phyloP scores from a whole-genome alignment of 2,113 vertebrate species.

The Amphilophus citrinellus region DNA sequence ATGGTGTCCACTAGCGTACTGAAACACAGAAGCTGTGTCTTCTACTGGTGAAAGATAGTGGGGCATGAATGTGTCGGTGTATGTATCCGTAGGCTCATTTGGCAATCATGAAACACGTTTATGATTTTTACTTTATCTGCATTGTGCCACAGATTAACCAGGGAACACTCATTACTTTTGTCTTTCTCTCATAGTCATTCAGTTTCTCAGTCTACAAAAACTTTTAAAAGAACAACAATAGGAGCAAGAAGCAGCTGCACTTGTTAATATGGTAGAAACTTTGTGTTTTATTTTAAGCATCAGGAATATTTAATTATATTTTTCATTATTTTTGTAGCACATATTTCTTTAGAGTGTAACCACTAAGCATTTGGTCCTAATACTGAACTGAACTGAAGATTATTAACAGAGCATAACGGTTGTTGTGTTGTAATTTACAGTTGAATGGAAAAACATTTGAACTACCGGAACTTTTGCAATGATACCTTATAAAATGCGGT shows the following conservation, averaged over 20 bases:
- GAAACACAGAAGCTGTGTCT: background rate
- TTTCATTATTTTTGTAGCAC: background rate
- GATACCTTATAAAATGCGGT: background rate
- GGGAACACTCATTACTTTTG: background rate
- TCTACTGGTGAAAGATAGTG: background rate
- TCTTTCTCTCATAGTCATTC: background rate
- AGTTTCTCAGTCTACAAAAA: background rate
- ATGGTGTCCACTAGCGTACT: constrained; percentile 68
- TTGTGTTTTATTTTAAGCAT: background rate
- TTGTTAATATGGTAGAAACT: background rate
- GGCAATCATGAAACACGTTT: constrained; percentile 29
- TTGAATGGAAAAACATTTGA: too few relatives aligned
- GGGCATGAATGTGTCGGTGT: background rate
- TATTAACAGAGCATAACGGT: background rate
- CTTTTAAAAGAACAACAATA: background rate
- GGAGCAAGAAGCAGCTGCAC: background rate
- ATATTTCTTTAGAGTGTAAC: background rate
- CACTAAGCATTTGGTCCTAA: background rate
- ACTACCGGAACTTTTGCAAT: too few relatives aligned
- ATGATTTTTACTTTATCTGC: constrained; percentile 45
- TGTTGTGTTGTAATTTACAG: background rate
- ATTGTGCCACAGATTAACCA: constrained; percentile 26
- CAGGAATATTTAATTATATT: background rate
- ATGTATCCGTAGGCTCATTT: background rate
- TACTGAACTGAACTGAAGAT: background rate